Evolutionary conservation across 1,140 invertebrate species (phyloP).

Genomic region (Himalopsyche phryganea): DNA sequence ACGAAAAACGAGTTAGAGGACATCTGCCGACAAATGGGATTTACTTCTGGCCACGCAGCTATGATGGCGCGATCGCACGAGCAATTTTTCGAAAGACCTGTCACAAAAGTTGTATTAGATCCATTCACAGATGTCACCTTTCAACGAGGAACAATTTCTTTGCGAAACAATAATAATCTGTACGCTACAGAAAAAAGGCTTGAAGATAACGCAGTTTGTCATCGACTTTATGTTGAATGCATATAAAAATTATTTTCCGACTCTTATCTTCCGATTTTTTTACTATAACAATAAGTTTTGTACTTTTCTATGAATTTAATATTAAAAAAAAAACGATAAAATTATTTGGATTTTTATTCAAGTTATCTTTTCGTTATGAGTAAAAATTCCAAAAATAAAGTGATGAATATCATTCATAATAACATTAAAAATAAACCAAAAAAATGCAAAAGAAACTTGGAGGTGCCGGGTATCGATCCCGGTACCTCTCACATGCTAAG

Average conservation of each 20-base stretch:
- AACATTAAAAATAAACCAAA: slow-evolving; percentile 1
- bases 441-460: slow-evolving; percentile 43
- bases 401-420: too few species aligned
- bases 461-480: slow-evolving; percentile 73
- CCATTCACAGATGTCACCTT: slow-evolving; percentile 28
- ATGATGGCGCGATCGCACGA: slow-evolving; percentile 2
- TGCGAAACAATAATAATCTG: slow-evolving; percentile 17
- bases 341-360: too few species aligned
- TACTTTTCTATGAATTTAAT: too few species aligned
- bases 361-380: too few species aligned
- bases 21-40: slow-evolving; percentile 24
- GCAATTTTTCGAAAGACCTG: not conserved
- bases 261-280: too few species aligned
- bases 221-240: slow-evolving; percentile 28
- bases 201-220: slow-evolving; percentile 7
- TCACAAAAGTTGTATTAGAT: slow-evolving; percentile 19
- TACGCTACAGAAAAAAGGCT: slow-evolving; percentile 11
- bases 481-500: slow-evolving; percentile 77
- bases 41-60: slow-evolving; percentile 24
- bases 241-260: too few species aligned
- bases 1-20: slow-evolving; percentile 25
- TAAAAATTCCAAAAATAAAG: not conserved
- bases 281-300: too few species aligned
- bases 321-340: too few species aligned
- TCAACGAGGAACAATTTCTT: slow-evolving; percentile 5